A percentile compares a stretch with the other conserved stretches of the same genome.
phyloP scores from a whole-genome alignment of 2,888 invertebrate genomes.

The Tiphia femorata region DNA sequence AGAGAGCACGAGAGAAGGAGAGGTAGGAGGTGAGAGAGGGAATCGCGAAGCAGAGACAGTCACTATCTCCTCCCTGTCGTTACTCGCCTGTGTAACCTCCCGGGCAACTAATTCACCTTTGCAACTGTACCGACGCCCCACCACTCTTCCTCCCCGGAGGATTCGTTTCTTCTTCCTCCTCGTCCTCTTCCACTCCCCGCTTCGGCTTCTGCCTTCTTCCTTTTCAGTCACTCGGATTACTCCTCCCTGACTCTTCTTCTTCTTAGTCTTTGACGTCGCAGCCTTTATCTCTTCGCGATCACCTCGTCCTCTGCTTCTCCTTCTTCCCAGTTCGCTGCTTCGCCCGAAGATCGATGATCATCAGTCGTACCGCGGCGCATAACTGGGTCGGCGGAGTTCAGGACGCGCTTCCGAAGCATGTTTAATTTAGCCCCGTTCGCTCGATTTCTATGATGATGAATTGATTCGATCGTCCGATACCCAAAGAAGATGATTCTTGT shows the following conservation, averaged over 20 bases:
- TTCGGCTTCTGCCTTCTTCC: neutral
- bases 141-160: slow-evolving; percentile 15
- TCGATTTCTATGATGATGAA: too few species aligned
- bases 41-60: slow-evolving; percentile 11
- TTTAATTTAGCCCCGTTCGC: too few species aligned
- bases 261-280: too few species aligned
- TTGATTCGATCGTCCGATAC: too few species aligned
- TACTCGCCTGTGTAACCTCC: slow-evolving; percentile 37
- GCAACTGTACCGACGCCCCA: slow-evolving; percentile 45
- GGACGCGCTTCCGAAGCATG: neutral
- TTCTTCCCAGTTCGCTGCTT: neutral
- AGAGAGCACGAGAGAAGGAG: slow-evolving; percentile 6
- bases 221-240: too few species aligned
- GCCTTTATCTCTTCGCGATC: too few species aligned
- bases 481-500: too few species aligned
- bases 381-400: neutral
- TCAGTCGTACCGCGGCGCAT: neutral
- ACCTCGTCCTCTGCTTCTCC: neutral
- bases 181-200: slow-evolving; percentile 1
- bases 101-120: slow-evolving; percentile 47
- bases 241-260: too few species aligned
- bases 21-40: slow-evolving; percentile 1
- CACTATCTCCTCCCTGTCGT: slow-evolving; percentile 36
- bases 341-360: neutral
- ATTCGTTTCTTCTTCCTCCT: slow-evolving; percentile 5